These are phyloP conservation scores for Phrynocephalus vlangalii DNA, from an alignment of 2,797 vertebrate genomes.

Conservation along the genomic window DNA sequence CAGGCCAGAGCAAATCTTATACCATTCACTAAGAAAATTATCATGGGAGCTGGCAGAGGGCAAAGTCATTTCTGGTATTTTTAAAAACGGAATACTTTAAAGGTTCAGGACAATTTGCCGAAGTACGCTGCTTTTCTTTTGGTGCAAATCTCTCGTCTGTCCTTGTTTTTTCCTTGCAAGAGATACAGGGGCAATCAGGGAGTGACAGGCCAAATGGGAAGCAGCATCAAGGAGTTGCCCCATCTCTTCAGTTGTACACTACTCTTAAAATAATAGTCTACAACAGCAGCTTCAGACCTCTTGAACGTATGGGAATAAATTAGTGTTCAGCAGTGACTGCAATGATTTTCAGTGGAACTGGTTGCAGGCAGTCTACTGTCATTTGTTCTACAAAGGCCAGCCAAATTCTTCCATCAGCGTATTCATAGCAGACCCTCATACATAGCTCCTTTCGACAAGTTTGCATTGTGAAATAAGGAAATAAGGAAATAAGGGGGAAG, in stretches of 20 bases:
- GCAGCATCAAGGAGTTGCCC: too few species aligned
- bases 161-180: not conserved
- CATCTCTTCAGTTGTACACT: not conserved
- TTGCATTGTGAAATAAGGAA: conserved; percentile 36
- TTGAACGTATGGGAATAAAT: conserved; percentile 30
- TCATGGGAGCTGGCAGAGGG: not conserved
- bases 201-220: not conserved
- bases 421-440: conserved; percentile 16
- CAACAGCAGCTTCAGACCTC: not conserved
- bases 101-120: not conserved
- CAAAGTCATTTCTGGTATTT: not conserved
- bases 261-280: not conserved
- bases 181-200: not conserved
- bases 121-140: not conserved
- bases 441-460: conserved; percentile 9
- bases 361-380: conserved; percentile 36
- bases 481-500: conserved; percentile 39
- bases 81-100: not conserved
- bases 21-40: not conserved
- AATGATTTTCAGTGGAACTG: conserved; percentile 46
- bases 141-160: not conserved
- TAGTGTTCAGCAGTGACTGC: conserved; percentile 23
- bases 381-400: conserved; percentile 48
- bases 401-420: not conserved
- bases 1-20: not conserved